Percentiles rank a stretch among this genome's conserved stretches.
These are phyloP conservation scores for Ochlodes sylvanus DNA, from an alignment of 2,888 invertebrate species.

Conservation along the genomic window DNA sequence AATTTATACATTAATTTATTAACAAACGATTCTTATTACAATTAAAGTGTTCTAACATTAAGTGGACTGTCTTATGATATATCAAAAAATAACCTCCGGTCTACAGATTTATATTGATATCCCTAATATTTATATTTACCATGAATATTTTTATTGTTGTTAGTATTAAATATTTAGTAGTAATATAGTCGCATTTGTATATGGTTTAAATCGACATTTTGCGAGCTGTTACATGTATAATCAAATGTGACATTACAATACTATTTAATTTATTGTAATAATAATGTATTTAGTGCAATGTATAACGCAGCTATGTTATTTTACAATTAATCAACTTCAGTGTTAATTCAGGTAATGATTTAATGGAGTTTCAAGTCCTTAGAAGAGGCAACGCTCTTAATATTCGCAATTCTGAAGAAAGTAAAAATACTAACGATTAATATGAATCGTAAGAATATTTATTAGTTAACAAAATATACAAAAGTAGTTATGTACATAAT, in stretches of 20 bases:
- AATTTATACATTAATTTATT: too few relatives aligned
- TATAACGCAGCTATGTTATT: not conserved
- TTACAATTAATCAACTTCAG: not conserved
- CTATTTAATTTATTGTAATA: not conserved
- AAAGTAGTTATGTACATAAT: not conserved
- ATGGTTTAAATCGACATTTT: too few relatives aligned
- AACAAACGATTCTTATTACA: too few relatives aligned
- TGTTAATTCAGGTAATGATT: conserved; percentile 21
- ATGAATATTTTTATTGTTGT: too few relatives aligned
- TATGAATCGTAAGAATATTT: not conserved
- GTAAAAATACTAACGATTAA: not conserved
- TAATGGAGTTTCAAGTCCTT: conserved; percentile 19
- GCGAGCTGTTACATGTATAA: not conserved
- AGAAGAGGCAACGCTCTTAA: not conserved
- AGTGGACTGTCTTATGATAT: too few relatives aligned
- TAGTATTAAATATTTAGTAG: too few relatives aligned
- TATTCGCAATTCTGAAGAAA: conserved; percentile 19
- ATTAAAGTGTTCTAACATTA: too few relatives aligned
- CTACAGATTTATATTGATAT: too few relatives aligned
- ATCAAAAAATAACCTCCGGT: too few relatives aligned
- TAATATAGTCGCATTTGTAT: too few relatives aligned
- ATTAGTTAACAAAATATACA: too few relatives aligned
- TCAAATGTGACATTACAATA: not conserved
- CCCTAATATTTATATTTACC: too few relatives aligned
- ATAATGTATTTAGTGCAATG: not conserved